Percentiles rank a stretch among this genome's conserved stretches.
Evolutionary conservation across 1,140 invertebrate species (phyloP).

Genomic region (Listronotus bonariensis): DNA sequence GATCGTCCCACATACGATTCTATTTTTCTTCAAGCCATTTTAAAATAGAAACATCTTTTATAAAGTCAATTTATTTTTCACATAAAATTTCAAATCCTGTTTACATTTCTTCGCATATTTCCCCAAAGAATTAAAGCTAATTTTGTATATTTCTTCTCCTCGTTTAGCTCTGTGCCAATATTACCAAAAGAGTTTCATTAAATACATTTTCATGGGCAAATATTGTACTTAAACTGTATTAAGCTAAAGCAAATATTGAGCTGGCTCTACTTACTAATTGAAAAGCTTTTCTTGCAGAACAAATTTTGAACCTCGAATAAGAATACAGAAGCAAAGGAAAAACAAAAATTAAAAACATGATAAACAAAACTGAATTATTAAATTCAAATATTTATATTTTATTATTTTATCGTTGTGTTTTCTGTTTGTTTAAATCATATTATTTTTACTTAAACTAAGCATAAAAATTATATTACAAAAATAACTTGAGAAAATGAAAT

Average conservation of each 20-base stretch:
- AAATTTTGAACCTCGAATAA: slow-evolving; percentile 22
- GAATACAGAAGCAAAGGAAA: slow-evolving; percentile 17
- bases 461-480: too few relatives aligned
- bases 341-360: slow-evolving; percentile 22
- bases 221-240: slow-evolving; percentile 40
- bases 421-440: slow-evolving; percentile 8
- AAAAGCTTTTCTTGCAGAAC: slow-evolving; percentile 30
- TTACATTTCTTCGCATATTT: slow-evolving; percentile 19
- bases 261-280: slow-evolving; percentile 29
- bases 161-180: slow-evolving; percentile 35
- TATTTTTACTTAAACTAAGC: too few relatives aligned
- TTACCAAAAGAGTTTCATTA: slow-evolving; percentile 41
- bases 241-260: slow-evolving; percentile 34
- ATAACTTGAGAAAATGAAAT: too few relatives aligned
- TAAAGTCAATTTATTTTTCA: slow-evolving; percentile 16
- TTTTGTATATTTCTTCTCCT: slow-evolving; percentile 27
- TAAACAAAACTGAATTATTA: slow-evolving; percentile 17
- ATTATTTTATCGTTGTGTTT: slow-evolving; percentile 14
- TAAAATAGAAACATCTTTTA: too few relatives aligned
- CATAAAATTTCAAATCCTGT: slow-evolving; percentile 15
- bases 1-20: too few relatives aligned
- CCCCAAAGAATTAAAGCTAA: slow-evolving; percentile 29
- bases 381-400: slow-evolving; percentile 23
- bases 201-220: slow-evolving; percentile 38
- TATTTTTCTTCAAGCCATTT: too few relatives aligned